Evolutionary conservation across 2,888 invertebrate genomes (phyloP).

Genomic region (Chrysolina oricalcia): DNA sequence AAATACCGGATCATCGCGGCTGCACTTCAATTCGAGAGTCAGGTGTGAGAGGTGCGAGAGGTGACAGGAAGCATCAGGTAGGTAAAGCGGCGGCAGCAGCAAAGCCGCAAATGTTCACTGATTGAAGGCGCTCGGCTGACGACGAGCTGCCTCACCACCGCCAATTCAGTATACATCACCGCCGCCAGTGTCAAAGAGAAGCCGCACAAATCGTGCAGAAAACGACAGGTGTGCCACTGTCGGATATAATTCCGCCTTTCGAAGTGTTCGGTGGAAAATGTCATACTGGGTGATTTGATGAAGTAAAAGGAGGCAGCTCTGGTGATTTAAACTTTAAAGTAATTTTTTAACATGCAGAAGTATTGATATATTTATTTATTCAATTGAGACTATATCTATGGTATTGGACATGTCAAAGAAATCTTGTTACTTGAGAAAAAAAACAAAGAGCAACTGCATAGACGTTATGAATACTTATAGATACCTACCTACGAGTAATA

Average conservation of each 20-base stretch:
- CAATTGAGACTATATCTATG: too few relatives aligned
- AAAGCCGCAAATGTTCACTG: slow-evolving; percentile 60
- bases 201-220: slow-evolving; percentile 44
- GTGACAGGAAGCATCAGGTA: slow-evolving; percentile 52
- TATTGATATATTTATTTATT: too few relatives aligned
- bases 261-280: background rate
- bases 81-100: slow-evolving; percentile 57
- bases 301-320: background rate
- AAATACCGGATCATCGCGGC: slow-evolving; percentile 15
- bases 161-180: slow-evolving; percentile 35
- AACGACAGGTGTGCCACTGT: slow-evolving; percentile 44
- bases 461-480: too few relatives aligned
- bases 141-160: slow-evolving; percentile 24
- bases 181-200: slow-evolving; percentile 40
- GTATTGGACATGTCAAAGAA: too few relatives aligned
- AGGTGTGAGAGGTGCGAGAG: slow-evolving; percentile 31
- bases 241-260: slow-evolving; percentile 30
- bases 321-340: too few relatives aligned
- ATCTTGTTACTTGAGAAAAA: too few relatives aligned
- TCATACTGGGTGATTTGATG: background rate
- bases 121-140: slow-evolving; percentile 57
- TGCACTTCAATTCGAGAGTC: background rate
- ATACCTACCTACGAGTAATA: too few relatives aligned
- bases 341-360: too few relatives aligned
- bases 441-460: too few relatives aligned